Evolutionary conservation across 2,797 vertebrate species (phyloP).

Genomic region (Esox masquinongy): DNA sequence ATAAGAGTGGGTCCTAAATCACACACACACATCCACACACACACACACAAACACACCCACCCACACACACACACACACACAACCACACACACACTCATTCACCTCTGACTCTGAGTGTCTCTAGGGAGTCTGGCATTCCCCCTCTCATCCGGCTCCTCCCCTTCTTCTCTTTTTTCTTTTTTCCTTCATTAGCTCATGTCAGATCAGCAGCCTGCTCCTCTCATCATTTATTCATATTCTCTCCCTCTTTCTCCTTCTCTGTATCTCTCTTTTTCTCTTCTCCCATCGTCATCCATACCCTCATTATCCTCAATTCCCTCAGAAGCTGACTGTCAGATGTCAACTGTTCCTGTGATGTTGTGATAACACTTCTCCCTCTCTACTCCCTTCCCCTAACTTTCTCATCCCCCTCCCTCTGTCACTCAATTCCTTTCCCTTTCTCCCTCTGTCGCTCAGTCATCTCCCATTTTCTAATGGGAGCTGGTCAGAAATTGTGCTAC

Average conservation of each 20-base stretch:
- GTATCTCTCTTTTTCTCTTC: not conserved
- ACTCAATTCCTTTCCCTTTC: constrained; percentile 10
- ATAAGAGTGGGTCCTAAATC: not conserved
- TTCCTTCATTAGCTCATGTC: constrained; percentile 41
- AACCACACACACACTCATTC: not conserved
- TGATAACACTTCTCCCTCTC: not conserved
- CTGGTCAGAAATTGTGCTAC: no score
- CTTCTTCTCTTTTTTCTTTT: constrained; percentile 24
- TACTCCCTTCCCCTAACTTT: not conserved
- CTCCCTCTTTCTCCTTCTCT: constrained; percentile 15
- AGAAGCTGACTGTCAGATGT: constrained; percentile 1
- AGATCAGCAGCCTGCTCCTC: constrained; percentile 40
- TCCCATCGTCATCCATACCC: not conserved
- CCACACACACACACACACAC: constrained; percentile 21
- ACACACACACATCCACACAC: constrained; percentile 14
- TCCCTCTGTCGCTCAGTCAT: not conserved
- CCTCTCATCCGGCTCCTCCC: constrained; percentile 2
- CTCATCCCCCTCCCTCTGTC: not conserved
- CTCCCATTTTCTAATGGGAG: no score
- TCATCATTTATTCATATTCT: constrained; percentile 57
- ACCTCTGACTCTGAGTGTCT: constrained; percentile 39
- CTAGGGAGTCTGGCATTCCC: constrained; percentile 14
- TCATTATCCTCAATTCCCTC: constrained; percentile 4
- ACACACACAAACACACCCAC: not conserved
- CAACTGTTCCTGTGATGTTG: constrained; percentile 2